These are phyloP conservation scores for Tylochromis polylepis DNA, from an alignment of 2,113 vertebrate genomes.

Conservation along the genomic window DNA sequence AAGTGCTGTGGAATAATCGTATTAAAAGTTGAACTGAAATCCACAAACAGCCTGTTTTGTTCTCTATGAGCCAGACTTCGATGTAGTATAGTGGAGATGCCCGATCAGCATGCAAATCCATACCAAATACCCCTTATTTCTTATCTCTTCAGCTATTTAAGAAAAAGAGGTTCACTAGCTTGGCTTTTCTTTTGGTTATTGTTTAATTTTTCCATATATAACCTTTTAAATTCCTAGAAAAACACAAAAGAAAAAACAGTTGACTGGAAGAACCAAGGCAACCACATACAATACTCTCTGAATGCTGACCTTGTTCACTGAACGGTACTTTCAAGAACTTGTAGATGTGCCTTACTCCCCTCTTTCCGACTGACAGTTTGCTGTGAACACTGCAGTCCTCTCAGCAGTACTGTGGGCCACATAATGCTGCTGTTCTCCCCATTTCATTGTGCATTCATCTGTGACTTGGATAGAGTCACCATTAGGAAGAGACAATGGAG, in stretches of 20 bases:
- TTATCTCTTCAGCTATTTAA: not conserved
- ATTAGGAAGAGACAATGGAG: slow-evolving; percentile 34
- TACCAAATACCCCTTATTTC: not conserved
- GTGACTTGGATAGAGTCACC: slow-evolving; percentile 43
- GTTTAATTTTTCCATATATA: not conserved
- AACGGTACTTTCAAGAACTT: not conserved
- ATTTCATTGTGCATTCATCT: slow-evolving; percentile 46
- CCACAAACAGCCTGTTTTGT: not conserved
- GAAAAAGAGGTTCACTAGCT: not conserved
- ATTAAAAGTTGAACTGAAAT: not conserved
- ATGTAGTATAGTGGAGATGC: not conserved
- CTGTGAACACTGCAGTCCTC: slow-evolving; percentile 1
- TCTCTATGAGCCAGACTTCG: not conserved
- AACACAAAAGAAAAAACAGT: not conserved
- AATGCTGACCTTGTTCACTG: not conserved
- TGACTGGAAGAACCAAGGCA: not conserved
- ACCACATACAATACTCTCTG: not conserved
- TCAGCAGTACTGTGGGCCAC: slow-evolving; percentile 16
- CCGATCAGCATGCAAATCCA: not conserved
- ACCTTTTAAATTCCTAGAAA: not conserved
- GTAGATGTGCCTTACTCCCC: not conserved
- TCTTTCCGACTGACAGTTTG: not conserved
- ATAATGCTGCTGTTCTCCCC: slow-evolving; percentile 34
- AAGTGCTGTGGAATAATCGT: not conserved
- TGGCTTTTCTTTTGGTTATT: not conserved